Evolutionary conservation across 1,140 invertebrate genomes (phyloP).

Genomic region (Alviniconcha marisindica): DNA sequence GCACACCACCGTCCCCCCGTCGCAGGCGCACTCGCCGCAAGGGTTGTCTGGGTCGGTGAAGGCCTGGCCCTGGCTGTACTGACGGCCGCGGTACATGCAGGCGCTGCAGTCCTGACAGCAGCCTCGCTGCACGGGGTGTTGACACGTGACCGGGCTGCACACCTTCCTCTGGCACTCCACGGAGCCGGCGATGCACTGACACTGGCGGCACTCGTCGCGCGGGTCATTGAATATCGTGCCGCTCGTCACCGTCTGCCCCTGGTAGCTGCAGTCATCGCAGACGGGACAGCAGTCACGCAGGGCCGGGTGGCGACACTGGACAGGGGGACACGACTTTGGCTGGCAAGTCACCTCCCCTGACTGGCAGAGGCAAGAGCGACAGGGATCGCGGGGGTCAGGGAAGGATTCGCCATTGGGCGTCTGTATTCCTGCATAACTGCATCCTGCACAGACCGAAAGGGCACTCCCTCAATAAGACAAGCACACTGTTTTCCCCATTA

Average conservation of each 20-base stretch:
- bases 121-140: constrained; percentile 49
- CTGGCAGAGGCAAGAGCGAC: constrained; percentile 62
- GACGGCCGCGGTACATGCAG: constrained; percentile 57
- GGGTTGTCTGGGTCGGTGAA: constrained; percentile 41
- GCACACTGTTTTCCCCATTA: too few species aligned
- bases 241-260: constrained; percentile 30
- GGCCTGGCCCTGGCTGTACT: constrained; percentile 47
- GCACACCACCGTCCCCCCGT: constrained; percentile 54
- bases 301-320: constrained; percentile 60
- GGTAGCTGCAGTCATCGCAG: constrained; percentile 63
- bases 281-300: constrained; percentile 62
- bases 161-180: constrained; percentile 45
- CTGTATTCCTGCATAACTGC: constrained; percentile 58
- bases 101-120: constrained; percentile 65
- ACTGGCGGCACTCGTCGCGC: constrained; percentile 53
- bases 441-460: constrained; percentile 63
- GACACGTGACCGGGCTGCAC: constrained; percentile 52
- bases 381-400: constrained; percentile 58
- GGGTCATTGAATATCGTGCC: constrained; percentile 40
- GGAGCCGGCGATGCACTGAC: constrained; percentile 51
- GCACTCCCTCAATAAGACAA: too few species aligned
- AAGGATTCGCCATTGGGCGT: constrained; percentile 61
- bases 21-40: constrained; percentile 60
- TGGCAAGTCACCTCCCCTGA: constrained; percentile 63
- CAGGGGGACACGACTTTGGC: constrained; percentile 53